These are phyloP conservation scores for Troglohyphantes excavatus DNA, from an alignment of 2,888 invertebrate genomes.

Conservation along the genomic window DNA sequence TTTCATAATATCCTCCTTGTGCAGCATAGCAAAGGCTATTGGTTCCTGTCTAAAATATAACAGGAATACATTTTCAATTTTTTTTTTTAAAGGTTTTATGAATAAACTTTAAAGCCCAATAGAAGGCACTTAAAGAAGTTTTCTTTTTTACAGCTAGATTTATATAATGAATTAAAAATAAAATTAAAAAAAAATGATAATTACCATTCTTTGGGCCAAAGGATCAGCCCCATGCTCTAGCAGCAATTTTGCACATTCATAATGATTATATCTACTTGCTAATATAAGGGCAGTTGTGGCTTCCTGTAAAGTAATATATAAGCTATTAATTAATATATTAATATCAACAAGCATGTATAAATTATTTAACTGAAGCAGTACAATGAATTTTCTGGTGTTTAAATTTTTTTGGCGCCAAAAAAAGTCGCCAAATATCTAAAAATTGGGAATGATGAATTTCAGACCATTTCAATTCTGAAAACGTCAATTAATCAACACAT, in stretches of 20 bases:
- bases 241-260: constrained; percentile 92
- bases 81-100: neutral
- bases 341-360: too few species aligned
- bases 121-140: neutral
- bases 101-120: neutral
- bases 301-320: constrained; percentile 87
- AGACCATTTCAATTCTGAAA: too few species aligned
- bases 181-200: constrained; percentile 54
- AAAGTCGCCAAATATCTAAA: too few species aligned
- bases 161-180: neutral
- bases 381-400: too few species aligned
- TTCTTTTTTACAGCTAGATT: too few species aligned
- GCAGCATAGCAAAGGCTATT: constrained; percentile 96
- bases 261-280: constrained; percentile 94
- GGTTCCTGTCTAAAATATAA: constrained; percentile 90
- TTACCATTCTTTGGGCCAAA: constrained; percentile 88
- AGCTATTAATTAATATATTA: too few species aligned
- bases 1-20: constrained; percentile 94
- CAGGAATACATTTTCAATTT: too few species aligned
- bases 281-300: constrained; percentile 96
- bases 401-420: too few species aligned
- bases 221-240: constrained; percentile 96
- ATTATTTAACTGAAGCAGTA: too few species aligned
- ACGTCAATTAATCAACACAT: too few species aligned
- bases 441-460: too few species aligned